Percentiles rank a stretch among this genome's conserved stretches.
Evolutionary conservation across 2,113 vertebrate genomes (phyloP).

Genomic region (Alaudala cheleensis): DNA sequence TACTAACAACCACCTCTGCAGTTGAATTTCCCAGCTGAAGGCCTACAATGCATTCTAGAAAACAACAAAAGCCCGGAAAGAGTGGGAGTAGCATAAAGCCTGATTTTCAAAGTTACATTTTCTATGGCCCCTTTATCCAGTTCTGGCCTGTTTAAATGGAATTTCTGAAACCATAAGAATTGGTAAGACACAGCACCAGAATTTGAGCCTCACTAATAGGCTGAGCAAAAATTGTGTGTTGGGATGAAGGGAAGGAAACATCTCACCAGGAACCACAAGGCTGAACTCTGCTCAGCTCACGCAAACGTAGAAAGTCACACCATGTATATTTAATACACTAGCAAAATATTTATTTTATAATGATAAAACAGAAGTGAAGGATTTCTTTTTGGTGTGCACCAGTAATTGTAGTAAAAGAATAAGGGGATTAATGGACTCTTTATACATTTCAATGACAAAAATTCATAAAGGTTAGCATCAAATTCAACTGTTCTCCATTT

Average conservation of each 20-base stretch:
- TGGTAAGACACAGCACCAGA: not conserved
- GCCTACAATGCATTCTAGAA: not conserved
- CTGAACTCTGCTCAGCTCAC: not conserved
- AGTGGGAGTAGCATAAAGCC: not conserved
- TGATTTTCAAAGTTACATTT: not conserved
- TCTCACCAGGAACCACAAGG: fast-evolving
- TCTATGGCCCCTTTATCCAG: not conserved
- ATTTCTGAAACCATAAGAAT: not conserved
- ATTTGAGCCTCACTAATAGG: not conserved
- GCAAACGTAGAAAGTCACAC: slow-evolving; percentile 37
- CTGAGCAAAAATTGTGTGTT: not conserved
- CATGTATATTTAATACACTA: slow-evolving; percentile 73
- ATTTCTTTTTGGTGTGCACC: slow-evolving; percentile 81
- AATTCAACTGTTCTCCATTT: slow-evolving; percentile 77
- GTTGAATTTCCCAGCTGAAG: not conserved
- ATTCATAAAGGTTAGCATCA: slow-evolving; percentile 77
- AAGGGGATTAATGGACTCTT: slow-evolving; percentile 78
- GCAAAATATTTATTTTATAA: slow-evolving; percentile 86
- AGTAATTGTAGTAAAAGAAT: slow-evolving; percentile 79
- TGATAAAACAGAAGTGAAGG: slow-evolving; percentile 81
- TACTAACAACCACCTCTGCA: not conserved
- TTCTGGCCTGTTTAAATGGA: not conserved
- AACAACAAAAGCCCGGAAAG: not conserved
- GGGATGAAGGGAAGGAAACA: not conserved
- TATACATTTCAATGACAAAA: slow-evolving; percentile 77